A percentile compares a stretch with the other conserved stretches of the same genome.
These are phyloP conservation scores for Polylopha cassiicola DNA, from an alignment of 2,888 invertebrate genomes.

Conservation along the genomic window DNA sequence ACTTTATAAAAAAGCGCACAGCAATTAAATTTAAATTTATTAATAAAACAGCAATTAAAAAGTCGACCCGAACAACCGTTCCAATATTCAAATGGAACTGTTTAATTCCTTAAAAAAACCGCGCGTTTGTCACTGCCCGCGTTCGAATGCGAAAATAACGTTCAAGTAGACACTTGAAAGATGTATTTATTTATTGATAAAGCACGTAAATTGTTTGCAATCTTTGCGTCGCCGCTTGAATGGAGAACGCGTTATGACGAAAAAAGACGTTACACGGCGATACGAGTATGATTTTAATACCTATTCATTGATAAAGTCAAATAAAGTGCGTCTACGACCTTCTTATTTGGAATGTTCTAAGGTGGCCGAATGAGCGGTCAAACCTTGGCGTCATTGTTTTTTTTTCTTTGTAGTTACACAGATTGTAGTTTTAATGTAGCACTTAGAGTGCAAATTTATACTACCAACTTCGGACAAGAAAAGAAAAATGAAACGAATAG, in stretches of 20 bases:
- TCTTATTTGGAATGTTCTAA: too few relatives aligned
- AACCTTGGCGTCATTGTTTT: too few relatives aligned
- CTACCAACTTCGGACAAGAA: too few relatives aligned
- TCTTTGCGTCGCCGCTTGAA: conserved; percentile 13
- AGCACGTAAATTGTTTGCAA: conserved; percentile 12
- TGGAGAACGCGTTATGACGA: conserved; percentile 14
- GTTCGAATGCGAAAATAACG: too few relatives aligned
- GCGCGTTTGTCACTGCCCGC: background rate
- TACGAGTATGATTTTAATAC: conserved; percentile 10
- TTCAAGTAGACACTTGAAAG: too few relatives aligned
- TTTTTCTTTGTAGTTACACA: too few relatives aligned
- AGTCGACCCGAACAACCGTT: conserved; percentile 1
- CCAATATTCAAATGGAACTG: conserved; percentile 1
- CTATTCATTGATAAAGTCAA: conserved; percentile 22
- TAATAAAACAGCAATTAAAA: background rate
- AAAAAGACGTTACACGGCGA: conserved; percentile 6
- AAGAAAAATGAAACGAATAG: too few relatives aligned
- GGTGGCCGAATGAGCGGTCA: too few relatives aligned
- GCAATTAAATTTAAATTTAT: background rate
- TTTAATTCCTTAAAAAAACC: background rate
- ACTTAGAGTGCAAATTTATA: too few relatives aligned
- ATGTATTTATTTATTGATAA: conserved; percentile 14
- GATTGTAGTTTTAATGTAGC: too few relatives aligned
- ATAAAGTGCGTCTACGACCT: too few relatives aligned
- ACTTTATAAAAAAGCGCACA: background rate